These are phyloP conservation scores for Physocephala rufipes DNA, from an alignment of 2,888 invertebrate species.

Conservation along the genomic window DNA sequence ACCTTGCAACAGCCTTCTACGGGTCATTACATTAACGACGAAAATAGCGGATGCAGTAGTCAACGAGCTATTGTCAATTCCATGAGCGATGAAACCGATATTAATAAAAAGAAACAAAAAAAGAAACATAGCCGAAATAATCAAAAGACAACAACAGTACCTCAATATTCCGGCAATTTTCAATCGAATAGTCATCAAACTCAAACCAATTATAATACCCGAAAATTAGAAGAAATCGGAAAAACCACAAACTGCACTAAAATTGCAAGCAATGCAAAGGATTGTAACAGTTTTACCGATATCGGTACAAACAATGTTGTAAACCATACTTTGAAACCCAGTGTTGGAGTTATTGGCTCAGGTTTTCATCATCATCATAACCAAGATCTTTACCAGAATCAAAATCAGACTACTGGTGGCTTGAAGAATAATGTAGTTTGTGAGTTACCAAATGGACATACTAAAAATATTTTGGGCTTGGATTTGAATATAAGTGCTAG, in stretches of 20 bases:
- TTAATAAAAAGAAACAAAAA: conserved; percentile 69
- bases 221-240: conserved; percentile 7
- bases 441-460: conserved; percentile 41
- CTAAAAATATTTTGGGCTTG: conserved; percentile 53
- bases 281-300: conserved; percentile 37
- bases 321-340: conserved; percentile 53
- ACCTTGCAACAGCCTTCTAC: neutral
- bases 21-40: conserved; percentile 46
- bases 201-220: conserved; percentile 28
- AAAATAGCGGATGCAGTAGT: conserved; percentile 34
- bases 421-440: conserved; percentile 52
- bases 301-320: conserved; percentile 37
- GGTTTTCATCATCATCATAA: conserved; percentile 55
- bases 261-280: conserved; percentile 28
- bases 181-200: conserved; percentile 42
- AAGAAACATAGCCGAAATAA: conserved; percentile 76
- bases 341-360: conserved; percentile 62
- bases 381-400: conserved; percentile 35
- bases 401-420: conserved; percentile 46
- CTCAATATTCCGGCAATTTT: conserved; percentile 54
- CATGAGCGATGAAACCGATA: conserved; percentile 66
- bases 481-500: conserved; percentile 75
- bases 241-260: conserved; percentile 31
- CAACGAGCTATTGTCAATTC: conserved; percentile 36
- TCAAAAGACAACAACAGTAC: conserved; percentile 68